phyloP scores from a whole-genome alignment of 2,113 vertebrate species.

The Aphyosemion australe region DNA sequence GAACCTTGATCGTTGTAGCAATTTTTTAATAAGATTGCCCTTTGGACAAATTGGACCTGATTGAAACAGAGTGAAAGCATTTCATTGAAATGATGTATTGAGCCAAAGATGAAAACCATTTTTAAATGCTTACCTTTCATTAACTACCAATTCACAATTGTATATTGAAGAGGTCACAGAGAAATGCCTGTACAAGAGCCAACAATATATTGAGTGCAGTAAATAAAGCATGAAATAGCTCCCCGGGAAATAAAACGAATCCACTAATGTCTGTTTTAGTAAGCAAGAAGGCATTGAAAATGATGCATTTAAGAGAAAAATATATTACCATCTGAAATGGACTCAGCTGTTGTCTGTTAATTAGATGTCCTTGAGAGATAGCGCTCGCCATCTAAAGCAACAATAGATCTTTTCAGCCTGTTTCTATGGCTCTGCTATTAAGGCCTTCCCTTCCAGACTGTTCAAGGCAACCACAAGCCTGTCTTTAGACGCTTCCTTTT shows the following conservation, averaged over 20 bases:
- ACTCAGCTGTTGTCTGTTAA: constrained; percentile 86
- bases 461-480: constrained; percentile 74
- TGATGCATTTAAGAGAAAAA: constrained; percentile 73
- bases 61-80: constrained; percentile 20
- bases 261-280: constrained; percentile 65
- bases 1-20: constrained; percentile 4
- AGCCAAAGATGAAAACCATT: constrained; percentile 28
- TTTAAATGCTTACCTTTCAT: constrained; percentile 49
- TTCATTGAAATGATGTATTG: constrained; percentile 31
- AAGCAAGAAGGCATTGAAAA: constrained; percentile 72
- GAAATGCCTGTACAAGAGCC: constrained; percentile 72
- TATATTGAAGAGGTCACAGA: constrained; percentile 64
- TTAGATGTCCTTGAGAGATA: constrained; percentile 84
- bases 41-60: constrained; percentile 17
- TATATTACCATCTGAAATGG: constrained; percentile 82
- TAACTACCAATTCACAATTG: constrained; percentile 62
- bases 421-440: constrained; percentile 77
- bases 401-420: constrained; percentile 78
- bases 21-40: constrained; percentile 8
- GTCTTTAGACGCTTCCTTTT: constrained; percentile 55
- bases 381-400: constrained; percentile 72
- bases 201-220: constrained; percentile 63
- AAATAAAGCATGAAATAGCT: constrained; percentile 68
- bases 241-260: constrained; percentile 40
- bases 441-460: constrained; percentile 71